Conservation (phyloP, 30 jellyfish, hydroid and myxozoan genomes). For the Hydractinia symbiolongicarpus region DNA sequence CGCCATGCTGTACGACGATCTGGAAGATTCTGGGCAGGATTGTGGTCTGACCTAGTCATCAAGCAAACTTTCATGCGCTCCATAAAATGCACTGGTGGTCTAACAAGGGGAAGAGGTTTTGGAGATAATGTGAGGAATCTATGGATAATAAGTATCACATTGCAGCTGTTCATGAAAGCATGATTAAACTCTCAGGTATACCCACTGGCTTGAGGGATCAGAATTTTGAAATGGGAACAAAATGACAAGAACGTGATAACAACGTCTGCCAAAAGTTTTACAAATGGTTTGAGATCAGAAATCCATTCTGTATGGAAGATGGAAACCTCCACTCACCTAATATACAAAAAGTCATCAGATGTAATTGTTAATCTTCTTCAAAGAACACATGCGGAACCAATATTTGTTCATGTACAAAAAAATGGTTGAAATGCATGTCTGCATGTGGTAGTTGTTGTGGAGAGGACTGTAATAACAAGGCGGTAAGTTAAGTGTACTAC, state of each 20-base stretch:
- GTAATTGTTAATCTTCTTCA: too few species aligned
- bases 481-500: too few species aligned
- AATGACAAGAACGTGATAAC: conserved; percentile 28
- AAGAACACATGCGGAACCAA: too few species aligned
- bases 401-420: too few species aligned
- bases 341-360: too few species aligned
- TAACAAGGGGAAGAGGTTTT: conserved; percentile 50
- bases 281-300: conserved; percentile 7
- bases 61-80: conserved; percentile 47
- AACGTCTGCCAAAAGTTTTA: conserved; percentile 31
- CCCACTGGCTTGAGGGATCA: conserved; percentile 34
- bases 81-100: conserved; percentile 41
- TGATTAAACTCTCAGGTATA: conserved; percentile 34
- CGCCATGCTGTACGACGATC: conserved; percentile 51
- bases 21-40: conserved; percentile 43
- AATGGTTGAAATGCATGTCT: too few species aligned
- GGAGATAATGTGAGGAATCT: conserved; percentile 26
- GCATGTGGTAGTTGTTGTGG: too few species aligned
- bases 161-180: conserved; percentile 50
- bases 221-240: conserved; percentile 37
- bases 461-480: too few species aligned
- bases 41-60: conserved; percentile 52
- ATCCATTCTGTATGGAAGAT: conserved; percentile 28
- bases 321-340: conserved; percentile 40
- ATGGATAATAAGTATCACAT: conserved; percentile 29